Percentiles rank a stretch among this genome's conserved stretches.
Evolutionary conservation across 2,888 invertebrate genomes (phyloP).

Genomic region (Fragum whitleyi): DNA sequence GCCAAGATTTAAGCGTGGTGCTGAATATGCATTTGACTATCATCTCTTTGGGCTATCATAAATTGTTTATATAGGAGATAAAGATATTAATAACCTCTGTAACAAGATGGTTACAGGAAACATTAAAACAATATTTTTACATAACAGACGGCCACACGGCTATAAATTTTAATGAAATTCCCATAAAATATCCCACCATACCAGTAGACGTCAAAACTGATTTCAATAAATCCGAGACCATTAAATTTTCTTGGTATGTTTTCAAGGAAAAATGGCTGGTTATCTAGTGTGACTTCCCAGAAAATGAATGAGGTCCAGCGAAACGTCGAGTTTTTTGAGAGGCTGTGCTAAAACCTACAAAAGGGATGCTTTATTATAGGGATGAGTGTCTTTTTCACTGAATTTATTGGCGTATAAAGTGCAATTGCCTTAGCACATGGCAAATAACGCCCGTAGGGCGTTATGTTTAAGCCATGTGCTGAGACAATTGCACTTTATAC

Average conservation of each 20-base stretch:
- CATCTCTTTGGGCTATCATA: too few relatives aligned
- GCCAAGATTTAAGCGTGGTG: too few relatives aligned
- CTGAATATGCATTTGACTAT: too few relatives aligned
- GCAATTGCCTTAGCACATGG: too few relatives aligned
- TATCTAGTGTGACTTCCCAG: neutral
- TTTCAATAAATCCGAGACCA: slow-evolving; percentile 20
- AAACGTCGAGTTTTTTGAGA: too few relatives aligned
- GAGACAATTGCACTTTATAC: too few relatives aligned
- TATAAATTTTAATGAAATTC: slow-evolving; percentile 28
- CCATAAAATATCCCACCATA: slow-evolving; percentile 7
- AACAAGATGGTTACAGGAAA: neutral
- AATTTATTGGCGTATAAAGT: too few relatives aligned
- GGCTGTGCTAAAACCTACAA: too few relatives aligned
- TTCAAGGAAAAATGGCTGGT: slow-evolving; percentile 18
- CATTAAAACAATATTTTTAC: slow-evolving; percentile 12
- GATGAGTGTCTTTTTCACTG: too few relatives aligned
- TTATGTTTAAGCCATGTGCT: too few relatives aligned
- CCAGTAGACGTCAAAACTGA: slow-evolving; percentile 15
- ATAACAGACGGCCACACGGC: slow-evolving; percentile 8
- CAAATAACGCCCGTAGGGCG: too few relatives aligned
- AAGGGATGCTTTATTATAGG: too few relatives aligned
- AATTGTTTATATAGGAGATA: neutral
- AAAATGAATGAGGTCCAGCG: neutral
- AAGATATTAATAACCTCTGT: neutral
- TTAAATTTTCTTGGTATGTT: slow-evolving; percentile 20